Evolutionary conservation across 2,113 vertebrate species (phyloP), one percentile per base, ranked within the genome.

Genomic region (Ornithorhynchus anatinus): DNA sequence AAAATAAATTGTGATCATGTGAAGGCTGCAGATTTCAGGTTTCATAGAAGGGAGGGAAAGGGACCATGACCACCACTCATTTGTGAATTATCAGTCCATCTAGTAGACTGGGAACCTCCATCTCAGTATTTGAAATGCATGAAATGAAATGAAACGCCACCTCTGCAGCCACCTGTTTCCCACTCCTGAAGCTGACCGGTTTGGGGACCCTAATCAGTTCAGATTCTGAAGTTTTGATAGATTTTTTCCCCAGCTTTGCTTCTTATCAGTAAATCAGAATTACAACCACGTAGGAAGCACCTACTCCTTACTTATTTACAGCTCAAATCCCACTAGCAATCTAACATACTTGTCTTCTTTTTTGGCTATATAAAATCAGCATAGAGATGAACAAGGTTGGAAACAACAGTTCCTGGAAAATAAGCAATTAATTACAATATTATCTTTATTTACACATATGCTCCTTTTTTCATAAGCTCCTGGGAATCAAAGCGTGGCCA

Each of bases 181-280:
- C n/a, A n/a, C n/a, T n/a, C n/a, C n/a, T n/a, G n/a, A n/a, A n/a
- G n/a, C n/a, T n/a, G n/a, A n/a, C n/a, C n/a, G n/a, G n/a, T n/a
- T n/a, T n/a, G n/a, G n/a, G n/a, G n/a, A n/a, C n/a, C n/a, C n/a
- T n/a, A n/a, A n/a, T n/a, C n/a, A n/a, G n/a, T n/a, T n/a, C n/a
- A n/a, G n/a, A n/a, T n/a, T n/a, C 15, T 48, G 44, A n/a, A 31
- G 35, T 64, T 77, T 32, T 57, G 27, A 44, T 15, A n/a, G n/a
- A n/a, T 72, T 44, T 8, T 67, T 80, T 60, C 29, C 45, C 43
- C 66, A 11, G 11, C 22, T 66, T 75, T 69, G 15, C 14, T 56
- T 38, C 68, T 32, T 25, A 38, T 3, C 13, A 45, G 51, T 40
- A 45, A 35, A 53, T 33, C 40, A 54, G 68, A 84, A 56, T n/a